These are phyloP conservation scores for Microplitis demolitor DNA, from an alignment of 1,140 invertebrate genomes.

Conservation along the genomic window DNA sequence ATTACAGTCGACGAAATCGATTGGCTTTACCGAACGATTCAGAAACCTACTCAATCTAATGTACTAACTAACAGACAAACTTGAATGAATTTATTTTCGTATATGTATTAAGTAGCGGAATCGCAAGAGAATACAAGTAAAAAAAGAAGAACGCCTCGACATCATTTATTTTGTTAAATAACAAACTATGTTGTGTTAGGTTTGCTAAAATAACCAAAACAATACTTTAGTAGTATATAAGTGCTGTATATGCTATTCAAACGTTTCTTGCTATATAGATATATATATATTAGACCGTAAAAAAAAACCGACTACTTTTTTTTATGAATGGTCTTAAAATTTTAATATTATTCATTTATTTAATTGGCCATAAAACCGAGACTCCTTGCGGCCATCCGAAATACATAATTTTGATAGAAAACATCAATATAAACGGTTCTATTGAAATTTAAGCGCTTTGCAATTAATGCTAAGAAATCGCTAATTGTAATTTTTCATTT, in stretches of 20 bases:
- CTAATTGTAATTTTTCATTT: too few species aligned
- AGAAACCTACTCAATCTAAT: background rate
- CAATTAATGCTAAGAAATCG: too few species aligned
- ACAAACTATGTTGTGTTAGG: constrained; percentile 54
- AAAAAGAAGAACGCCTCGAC: constrained; percentile 40
- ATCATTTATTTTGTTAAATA: constrained; percentile 60
- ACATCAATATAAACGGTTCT: too few species aligned
- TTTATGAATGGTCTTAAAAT: too few species aligned
- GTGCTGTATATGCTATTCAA: too few species aligned
- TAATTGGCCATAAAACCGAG: too few species aligned
- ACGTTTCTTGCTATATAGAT: background rate
- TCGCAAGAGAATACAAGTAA: background rate
- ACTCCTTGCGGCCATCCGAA: too few species aligned
- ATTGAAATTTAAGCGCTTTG: too few species aligned
- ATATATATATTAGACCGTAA: too few species aligned
- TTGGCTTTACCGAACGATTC: background rate
- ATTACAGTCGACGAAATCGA: background rate
- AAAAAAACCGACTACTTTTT: too few species aligned
- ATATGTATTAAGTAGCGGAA: constrained; percentile 39
- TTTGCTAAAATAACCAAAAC: constrained; percentile 59
- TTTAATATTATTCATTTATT: too few species aligned
- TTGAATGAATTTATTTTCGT: constrained; percentile 42
- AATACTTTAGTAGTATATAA: constrained; percentile 36
- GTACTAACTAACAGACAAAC: constrained; percentile 38
- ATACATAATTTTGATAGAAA: too few species aligned